These are phyloP conservation scores for Cygnus olor DNA, from an alignment of 2,797 vertebrate genomes.

Conservation along the genomic window DNA sequence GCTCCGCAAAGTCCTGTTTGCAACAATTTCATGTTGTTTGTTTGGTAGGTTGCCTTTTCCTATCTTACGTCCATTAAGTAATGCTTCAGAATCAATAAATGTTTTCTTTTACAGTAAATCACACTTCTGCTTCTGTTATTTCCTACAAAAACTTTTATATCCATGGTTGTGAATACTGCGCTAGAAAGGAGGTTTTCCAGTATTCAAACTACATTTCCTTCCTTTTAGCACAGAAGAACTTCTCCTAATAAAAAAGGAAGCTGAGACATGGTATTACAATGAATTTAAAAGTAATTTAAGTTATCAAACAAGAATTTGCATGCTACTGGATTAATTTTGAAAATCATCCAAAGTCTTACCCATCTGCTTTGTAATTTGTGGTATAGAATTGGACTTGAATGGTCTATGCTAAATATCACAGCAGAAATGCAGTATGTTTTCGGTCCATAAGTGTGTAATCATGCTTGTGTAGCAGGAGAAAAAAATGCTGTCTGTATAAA, in stretches of 20 bases:
- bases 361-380: neutral
- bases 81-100: neutral
- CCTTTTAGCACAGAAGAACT: neutral
- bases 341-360: neutral
- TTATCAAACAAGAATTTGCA: neutral
- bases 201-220: neutral
- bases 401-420: neutral
- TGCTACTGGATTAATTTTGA: neutral
- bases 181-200: neutral
- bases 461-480: neutral
- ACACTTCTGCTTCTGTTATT: neutral
- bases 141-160: neutral
- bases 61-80: neutral
- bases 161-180: neutral
- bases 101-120: neutral
- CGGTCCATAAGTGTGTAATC: neutral
- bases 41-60: neutral
- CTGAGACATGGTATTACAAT: neutral
- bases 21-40: neutral
- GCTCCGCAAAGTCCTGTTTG: neutral
- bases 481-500: neutral
- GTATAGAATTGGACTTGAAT: neutral
- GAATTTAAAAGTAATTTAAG: neutral
- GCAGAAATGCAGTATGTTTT: neutral
- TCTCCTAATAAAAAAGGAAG: neutral